Base-by-base conservation (phyloP, 2,797 vertebrate species). In the Mionectes olivaceus region DNA sequence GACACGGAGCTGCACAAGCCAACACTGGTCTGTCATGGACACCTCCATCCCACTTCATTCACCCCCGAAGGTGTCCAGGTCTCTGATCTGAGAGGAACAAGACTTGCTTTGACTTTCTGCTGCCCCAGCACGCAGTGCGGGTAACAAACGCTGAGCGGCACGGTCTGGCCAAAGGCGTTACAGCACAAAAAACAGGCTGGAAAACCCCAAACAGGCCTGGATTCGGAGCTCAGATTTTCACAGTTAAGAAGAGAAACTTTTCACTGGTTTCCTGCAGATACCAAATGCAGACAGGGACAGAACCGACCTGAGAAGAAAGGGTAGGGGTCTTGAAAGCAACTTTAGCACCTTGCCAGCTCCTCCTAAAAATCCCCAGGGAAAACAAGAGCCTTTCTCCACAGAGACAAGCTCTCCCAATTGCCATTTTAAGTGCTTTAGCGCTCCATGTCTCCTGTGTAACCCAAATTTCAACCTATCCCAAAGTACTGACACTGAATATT, bases 111-210 rank as follows among this genome's bases (percentile, higher is more conserved):
- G 11, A 7, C 59, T 82, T 19, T n/a, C 33, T 4, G 19, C 8
- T 3, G 4, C 16, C 16, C 27, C 22, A 0, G 44, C 3, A 11
- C 24, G 5, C 9, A 2, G 27, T 0, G 2, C 1, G 16, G 25
- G 37, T 9, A 7, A 18, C 11, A 11, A 56, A 35, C 0, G 6
- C 56, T 18, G 46, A 73, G 50, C n/a, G 27, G 41, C 27, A 1
- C 0, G 0, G 3, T 3, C 10, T 2, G 10, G 11, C 17, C 49
- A 60, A 21, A 37, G 39, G 33, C 23, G 1, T 7, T 3, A 18
- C 28, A 47, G 22, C 18, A 67, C 33, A 74, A 44, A 46, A 59
- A 27, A 2, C 0, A 14, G 55, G 25, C 55, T 69, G 41, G 59
- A 60, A 91, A 88, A 25, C 32, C 57, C 63, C 22, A 4, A 9